phyloP scores from a whole-genome alignment of 2,888 invertebrate genomes.

The Hydroisotoma schaefferi region DNA sequence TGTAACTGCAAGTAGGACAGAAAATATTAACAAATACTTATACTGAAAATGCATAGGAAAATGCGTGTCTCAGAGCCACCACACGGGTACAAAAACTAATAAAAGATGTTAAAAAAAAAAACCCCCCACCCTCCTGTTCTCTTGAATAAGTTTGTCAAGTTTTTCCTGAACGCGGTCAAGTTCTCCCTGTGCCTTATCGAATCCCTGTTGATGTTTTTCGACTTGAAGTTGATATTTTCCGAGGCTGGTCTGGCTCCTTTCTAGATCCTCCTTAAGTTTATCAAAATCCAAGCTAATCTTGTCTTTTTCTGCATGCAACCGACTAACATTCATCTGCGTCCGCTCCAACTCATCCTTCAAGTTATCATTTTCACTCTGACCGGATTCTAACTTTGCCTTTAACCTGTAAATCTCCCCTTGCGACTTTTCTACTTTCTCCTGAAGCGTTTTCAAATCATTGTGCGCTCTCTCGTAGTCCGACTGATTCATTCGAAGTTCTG shows the following conservation, averaged over 20 bases:
- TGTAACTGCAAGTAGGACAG: constrained; percentile 54
- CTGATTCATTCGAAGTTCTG: constrained; percentile 65
- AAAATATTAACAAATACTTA: constrained; percentile 8
- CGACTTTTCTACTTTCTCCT: constrained; percentile 89
- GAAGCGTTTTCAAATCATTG: constrained; percentile 75
- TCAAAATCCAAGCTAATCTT: constrained; percentile 79
- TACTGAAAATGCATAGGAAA: too few relatives aligned
- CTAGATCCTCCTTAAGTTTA: constrained; percentile 81
- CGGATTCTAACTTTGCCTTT: constrained; percentile 90
- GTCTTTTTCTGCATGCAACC: constrained; percentile 83
- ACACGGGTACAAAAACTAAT: background rate
- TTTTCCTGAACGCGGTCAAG: constrained; percentile 85
- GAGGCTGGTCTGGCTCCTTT: constrained; percentile 80
- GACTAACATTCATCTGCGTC: constrained; percentile 74
- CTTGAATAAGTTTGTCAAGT: constrained; percentile 74
- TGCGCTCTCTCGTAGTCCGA: constrained; percentile 84
- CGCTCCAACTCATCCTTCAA: constrained; percentile 88
- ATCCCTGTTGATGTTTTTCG: constrained; percentile 81
- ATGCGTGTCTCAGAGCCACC: too few relatives aligned
- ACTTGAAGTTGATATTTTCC: constrained; percentile 88
- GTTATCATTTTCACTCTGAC: constrained; percentile 90
- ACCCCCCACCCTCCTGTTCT: constrained; percentile 77
- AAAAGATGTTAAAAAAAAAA: constrained; percentile 31
- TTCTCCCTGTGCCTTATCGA: constrained; percentile 86
- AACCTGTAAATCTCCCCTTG: constrained; percentile 92